These are phyloP conservation scores for Brachystomella parvula DNA, from an alignment of 1,140 invertebrate species.

Conservation along the genomic window DNA sequence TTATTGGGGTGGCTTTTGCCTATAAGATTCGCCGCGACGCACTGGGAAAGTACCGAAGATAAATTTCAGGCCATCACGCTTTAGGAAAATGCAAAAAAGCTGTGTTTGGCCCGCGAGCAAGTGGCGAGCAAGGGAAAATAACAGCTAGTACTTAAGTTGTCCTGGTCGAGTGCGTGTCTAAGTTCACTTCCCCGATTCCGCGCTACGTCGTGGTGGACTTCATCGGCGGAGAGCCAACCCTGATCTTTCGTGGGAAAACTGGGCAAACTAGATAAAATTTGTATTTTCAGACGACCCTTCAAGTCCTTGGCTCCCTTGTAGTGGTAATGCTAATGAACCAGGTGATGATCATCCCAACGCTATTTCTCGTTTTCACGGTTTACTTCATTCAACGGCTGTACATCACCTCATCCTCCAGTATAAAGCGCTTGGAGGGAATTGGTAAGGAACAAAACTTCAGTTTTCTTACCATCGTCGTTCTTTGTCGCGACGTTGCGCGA, in stretches of 20 bases:
- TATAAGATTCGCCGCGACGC: not conserved
- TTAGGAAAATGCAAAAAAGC: not conserved
- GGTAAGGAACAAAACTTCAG: conserved; percentile 57
- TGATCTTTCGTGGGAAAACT: no score
- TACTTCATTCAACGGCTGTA: conserved; percentile 67
- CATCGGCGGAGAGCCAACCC: no score
- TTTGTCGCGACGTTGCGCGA: no score
- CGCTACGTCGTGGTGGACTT: no score
- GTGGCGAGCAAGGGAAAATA: no score
- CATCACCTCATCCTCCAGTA: conserved; percentile 67
- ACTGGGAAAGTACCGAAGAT: not conserved
- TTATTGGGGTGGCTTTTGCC: not conserved
- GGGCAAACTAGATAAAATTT: no score
- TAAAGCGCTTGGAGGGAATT: conserved; percentile 80
- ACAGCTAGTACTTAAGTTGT: no score
- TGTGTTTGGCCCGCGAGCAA: no score
- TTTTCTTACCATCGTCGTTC: no score
- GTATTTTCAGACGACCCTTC: conserved; percentile 21
- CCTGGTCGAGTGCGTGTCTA: no score
- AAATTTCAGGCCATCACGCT: not conserved
- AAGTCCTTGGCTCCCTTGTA: conserved; percentile 46
- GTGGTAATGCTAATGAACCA: conserved; percentile 66
- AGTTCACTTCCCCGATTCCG: no score
- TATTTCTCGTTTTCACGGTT: conserved; percentile 62
- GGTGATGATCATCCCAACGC: conserved; percentile 62